phyloP scores from a whole-genome alignment of 1,140 invertebrate species.

The Apis laboriosa region DNA sequence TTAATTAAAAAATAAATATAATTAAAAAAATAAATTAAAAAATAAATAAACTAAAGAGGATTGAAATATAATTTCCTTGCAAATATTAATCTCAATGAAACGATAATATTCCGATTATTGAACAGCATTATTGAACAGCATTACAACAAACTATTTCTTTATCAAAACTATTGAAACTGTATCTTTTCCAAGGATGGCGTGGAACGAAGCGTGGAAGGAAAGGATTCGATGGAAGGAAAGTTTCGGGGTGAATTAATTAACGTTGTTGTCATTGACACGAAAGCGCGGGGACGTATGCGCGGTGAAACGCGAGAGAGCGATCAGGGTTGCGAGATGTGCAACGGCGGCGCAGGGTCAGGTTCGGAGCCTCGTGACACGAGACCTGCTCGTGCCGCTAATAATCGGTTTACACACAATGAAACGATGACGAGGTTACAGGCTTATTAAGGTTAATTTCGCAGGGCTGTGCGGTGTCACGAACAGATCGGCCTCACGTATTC shows the following conservation, averaged over 20 bases:
- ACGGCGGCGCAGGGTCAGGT: constrained; percentile 47
- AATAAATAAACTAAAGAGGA: too few species aligned
- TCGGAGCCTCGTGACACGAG: constrained; percentile 53
- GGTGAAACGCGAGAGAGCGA: constrained; percentile 8
- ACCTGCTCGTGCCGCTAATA: constrained; percentile 57
- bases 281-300: not conserved
- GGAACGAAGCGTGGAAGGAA: not conserved
- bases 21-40: too few species aligned
- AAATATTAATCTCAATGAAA: too few species aligned
- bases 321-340: constrained; percentile 12
- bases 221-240: too few species aligned
- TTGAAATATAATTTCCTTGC: too few species aligned
- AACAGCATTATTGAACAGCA: too few species aligned
- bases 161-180: not conserved
- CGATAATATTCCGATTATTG: too few species aligned
- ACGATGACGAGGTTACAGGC: constrained; percentile 49
- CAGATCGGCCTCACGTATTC: constrained; percentile 5
- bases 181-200: too few species aligned
- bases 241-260: not conserved
- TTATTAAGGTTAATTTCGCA: constrained; percentile 54
- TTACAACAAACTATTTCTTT: too few species aligned
- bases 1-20: too few species aligned
- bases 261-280: not conserved
- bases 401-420: constrained; percentile 56
- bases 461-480: constrained; percentile 22